Conservation (phyloP, 2,888 invertebrate species). For the Villa cingulata region DNA sequence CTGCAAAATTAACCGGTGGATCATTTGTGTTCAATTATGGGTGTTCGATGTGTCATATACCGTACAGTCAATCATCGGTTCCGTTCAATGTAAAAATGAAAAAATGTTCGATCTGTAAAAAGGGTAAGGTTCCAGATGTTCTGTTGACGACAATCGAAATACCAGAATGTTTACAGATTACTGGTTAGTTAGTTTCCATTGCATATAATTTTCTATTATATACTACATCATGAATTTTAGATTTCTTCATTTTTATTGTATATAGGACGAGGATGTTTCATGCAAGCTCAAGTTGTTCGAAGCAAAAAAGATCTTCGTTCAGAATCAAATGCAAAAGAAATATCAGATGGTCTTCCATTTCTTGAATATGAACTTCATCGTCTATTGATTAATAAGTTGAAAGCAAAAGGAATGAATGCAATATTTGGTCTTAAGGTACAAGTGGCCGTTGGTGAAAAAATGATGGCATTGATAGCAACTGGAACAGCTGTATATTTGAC, state of each 20-base stretch:
- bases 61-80: conserved; percentile 58
- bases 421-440: conserved; percentile 75
- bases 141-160: conserved; percentile 79
- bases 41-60: conserved; percentile 57
- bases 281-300: conserved; percentile 63
- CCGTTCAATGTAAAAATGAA: conserved; percentile 61
- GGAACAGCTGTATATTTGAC: conserved; percentile 72
- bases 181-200: conserved; percentile 35
- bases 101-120: conserved; percentile 58
- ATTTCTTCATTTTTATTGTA: no score
- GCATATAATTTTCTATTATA: not conserved
- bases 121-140: conserved; percentile 80
- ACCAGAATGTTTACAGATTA: conserved; percentile 57
- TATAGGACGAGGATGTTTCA: conserved; percentile 49
- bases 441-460: conserved; percentile 71
- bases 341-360: conserved; percentile 89
- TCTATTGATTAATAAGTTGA: conserved; percentile 75
- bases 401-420: conserved; percentile 90
- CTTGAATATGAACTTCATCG: conserved; percentile 91
- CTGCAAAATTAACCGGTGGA: not conserved
- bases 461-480: conserved; percentile 77
- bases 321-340: conserved; percentile 81
- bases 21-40: conserved; percentile 15
- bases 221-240: no score
- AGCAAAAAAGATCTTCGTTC: conserved; percentile 64